phyloP scores from a whole-genome alignment of 2,797 vertebrate species.

The Clamator glandarius region DNA sequence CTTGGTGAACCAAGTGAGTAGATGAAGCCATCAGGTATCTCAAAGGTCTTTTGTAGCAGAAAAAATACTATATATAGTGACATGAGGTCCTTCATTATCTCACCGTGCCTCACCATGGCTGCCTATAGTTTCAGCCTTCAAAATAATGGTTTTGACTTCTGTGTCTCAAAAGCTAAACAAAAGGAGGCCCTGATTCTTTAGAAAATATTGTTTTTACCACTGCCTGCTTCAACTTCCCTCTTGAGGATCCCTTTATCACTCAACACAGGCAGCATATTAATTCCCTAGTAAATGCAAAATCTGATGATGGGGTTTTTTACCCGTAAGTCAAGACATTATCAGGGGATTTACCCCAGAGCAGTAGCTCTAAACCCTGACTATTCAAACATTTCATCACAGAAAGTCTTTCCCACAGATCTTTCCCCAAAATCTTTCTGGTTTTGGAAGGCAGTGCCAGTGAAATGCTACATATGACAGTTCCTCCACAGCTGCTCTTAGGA shows the following conservation, averaged over 20 bases:
- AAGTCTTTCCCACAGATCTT: not conserved
- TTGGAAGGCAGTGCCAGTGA: not conserved
- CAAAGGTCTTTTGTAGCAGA: not conserved
- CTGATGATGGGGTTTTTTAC: not conserved
- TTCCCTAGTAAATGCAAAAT: conserved; percentile 27
- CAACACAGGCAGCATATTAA: not conserved
- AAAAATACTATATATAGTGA: not conserved
- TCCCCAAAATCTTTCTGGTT: not conserved
- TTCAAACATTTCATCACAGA: not conserved
- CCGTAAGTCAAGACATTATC: not conserved
- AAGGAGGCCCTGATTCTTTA: not conserved
- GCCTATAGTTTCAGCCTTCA: not conserved
- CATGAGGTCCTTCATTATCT: not conserved
- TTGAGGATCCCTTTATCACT: not conserved
- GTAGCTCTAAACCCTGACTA: not conserved
- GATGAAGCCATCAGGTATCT: not conserved
- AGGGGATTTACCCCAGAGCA: not conserved
- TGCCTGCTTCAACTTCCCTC: not conserved
- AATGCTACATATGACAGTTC: not conserved
- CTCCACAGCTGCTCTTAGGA: conserved; percentile 41
- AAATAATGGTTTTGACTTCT: not conserved
- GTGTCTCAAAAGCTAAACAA: not conserved
- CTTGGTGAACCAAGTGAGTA: not conserved
- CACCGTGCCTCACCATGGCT: not conserved
- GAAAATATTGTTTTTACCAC: not conserved